Conservation (phyloP, 1,140 invertebrate genomes). For the Sycophaga agraensis region DNA sequence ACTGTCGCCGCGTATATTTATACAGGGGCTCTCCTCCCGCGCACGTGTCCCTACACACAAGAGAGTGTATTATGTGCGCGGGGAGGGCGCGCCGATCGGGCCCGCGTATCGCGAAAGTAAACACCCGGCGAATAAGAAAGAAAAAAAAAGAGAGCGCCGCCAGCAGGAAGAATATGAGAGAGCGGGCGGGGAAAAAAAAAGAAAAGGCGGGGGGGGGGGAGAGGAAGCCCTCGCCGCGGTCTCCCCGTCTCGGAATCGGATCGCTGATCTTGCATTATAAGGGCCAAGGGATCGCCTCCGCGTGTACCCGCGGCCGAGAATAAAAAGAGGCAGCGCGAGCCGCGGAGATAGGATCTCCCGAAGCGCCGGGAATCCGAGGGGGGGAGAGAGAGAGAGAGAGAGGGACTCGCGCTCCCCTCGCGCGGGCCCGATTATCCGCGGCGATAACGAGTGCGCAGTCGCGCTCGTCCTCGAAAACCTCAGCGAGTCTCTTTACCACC, state of each 20-base stretch:
- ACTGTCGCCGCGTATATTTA: no score
- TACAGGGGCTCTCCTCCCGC: no score
- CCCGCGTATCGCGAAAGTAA: no score
- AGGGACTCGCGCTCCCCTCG: no score
- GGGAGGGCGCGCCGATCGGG: no score
- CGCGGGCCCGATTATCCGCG: conserved; percentile 21
- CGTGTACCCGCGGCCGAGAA: no score
- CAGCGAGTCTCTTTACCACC: not conserved
- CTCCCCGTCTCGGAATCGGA: conserved; percentile 1
- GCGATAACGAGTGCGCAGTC: conserved; percentile 8
- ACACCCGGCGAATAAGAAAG: no score
- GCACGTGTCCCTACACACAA: no score
- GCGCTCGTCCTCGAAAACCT: conserved; percentile 22
- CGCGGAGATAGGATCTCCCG: conserved; percentile 10
- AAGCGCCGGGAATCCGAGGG: conserved; percentile 33
- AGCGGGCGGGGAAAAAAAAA: not conserved
- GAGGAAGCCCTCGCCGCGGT: not conserved
- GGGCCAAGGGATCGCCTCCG: not conserved
- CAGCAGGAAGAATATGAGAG: not conserved
- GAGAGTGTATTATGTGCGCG: no score
- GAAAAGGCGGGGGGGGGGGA: not conserved
- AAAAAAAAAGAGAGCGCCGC: not conserved
- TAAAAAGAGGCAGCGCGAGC: not conserved
- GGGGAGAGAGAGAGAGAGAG: no score
- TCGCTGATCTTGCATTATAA: conserved; percentile 13